Conservation (phyloP, 2,888 invertebrate genomes). For the Callinectes sapidus region DNA sequence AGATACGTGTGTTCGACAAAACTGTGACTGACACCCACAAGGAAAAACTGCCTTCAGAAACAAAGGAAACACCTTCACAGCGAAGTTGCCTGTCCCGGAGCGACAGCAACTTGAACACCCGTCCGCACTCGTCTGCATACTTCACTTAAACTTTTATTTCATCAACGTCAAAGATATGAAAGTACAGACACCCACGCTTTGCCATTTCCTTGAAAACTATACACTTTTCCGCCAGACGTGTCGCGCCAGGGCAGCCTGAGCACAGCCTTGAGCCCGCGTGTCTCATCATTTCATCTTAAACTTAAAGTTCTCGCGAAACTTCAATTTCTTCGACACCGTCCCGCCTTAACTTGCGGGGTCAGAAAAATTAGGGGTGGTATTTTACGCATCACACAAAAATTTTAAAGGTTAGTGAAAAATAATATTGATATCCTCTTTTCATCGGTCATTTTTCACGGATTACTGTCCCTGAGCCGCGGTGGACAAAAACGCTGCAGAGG, state of each 20-base stretch:
- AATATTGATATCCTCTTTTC: background rate
- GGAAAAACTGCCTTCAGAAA: background rate
- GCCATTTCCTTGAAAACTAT: background rate
- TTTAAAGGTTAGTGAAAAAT: background rate
- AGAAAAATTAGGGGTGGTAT: background rate
- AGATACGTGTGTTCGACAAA: constrained; percentile 17
- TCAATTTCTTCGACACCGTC: background rate
- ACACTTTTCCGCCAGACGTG: background rate
- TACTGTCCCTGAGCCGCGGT: background rate
- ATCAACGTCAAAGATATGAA: background rate
- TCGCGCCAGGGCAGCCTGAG: background rate
- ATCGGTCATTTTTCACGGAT: background rate
- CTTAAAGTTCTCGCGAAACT: background rate
- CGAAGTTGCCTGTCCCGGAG: background rate
- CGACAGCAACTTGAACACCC: background rate
- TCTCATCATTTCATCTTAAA: background rate
- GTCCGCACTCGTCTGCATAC: background rate
- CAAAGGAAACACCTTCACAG: background rate
- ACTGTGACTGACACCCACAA: background rate
- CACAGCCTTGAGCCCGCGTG: background rate
- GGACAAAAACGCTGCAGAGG: background rate
- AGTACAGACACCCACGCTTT: background rate
- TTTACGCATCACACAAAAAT: background rate
- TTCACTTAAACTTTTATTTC: background rate
- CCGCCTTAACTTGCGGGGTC: background rate